Base-by-base conservation (phyloP, 2,888 invertebrate genomes). In the Drosophila monieri region DNA sequence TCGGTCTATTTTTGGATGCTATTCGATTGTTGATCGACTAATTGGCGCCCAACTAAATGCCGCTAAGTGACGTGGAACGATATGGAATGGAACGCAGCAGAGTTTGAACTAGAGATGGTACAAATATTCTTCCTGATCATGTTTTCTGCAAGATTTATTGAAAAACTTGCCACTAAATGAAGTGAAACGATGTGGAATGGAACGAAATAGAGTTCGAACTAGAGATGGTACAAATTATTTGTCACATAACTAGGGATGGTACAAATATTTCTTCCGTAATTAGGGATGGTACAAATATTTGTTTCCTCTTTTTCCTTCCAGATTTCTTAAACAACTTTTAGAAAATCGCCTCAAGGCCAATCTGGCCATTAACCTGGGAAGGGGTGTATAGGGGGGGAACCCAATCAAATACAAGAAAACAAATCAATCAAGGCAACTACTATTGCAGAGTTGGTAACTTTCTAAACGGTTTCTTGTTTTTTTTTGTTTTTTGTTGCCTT, bases 1-100 rank as follows among this genome's bases (percentile, higher is more conserved):
- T 18, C 35, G 8, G 47, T 74, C 74, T 78, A 78, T 78, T 84
- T 84, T 74, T 49, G 48, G 55, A 66, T 35, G 12, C 64, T 15
- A 37, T 46, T 23, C 52, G 21, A 52, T 65, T 64, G 65, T 64
- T 64, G 52, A 65, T 52, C 37, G 52, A 43, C 43, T 35, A 32
- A 56, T 68, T 68, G 68, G 43, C 68, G 43, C 5, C 41, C 41
- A 27, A 14, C 41, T 27, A 23, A 49, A 23, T 37, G 62, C 15
- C 39, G 70, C 52, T 59, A 73, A 51, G 25, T 30, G 18, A n/a
- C 23, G 14, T 9, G 23, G 32, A 46, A 39, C 15, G 35, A n/a
- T 41, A 12, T 21, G 44, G 23, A 58, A 51, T 52, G 66, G n/a
- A 51, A 32, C 51, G 10, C 8, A 18, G 4, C 6, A 25, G 15